These are phyloP conservation scores for Psilopogon haemacephalus DNA, from an alignment of 2,113 vertebrate species.

Conservation along the genomic window DNA sequence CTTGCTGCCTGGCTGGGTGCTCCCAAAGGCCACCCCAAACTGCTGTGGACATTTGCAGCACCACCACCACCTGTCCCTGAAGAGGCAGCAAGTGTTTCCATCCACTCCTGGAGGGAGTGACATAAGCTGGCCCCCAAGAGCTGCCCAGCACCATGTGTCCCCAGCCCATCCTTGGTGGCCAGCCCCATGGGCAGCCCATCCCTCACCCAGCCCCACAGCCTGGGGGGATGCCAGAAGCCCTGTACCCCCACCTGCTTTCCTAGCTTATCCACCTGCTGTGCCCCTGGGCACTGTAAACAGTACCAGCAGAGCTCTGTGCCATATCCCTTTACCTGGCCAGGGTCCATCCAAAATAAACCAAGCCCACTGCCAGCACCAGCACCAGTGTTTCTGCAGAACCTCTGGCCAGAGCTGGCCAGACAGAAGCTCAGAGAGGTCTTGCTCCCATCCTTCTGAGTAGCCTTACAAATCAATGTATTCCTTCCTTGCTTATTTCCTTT, in stretches of 20 bases:
- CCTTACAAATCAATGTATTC: not conserved
- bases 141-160: not conserved
- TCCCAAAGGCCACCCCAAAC: not conserved
- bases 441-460: not conserved
- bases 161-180: not conserved
- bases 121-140: not conserved
- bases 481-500: not conserved
- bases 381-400: not conserved
- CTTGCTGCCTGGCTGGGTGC: accelerated
- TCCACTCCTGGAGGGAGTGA: accelerated
- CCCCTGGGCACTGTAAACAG: accelerated
- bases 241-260: not conserved
- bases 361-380: not conserved
- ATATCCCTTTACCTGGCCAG: not conserved
- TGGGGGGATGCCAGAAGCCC: not conserved
- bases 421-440: not conserved
- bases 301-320: not conserved
- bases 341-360: not conserved
- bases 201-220: not conserved
- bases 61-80: not conserved
- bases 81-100: accelerated
- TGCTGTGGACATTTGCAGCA: accelerated
- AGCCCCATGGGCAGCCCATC: not conserved
- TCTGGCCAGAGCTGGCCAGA: not conserved
- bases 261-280: not conserved